These are phyloP conservation scores for Ariolimax columbianus DNA, from an alignment of 2,888 invertebrate species.

Conservation along the genomic window DNA sequence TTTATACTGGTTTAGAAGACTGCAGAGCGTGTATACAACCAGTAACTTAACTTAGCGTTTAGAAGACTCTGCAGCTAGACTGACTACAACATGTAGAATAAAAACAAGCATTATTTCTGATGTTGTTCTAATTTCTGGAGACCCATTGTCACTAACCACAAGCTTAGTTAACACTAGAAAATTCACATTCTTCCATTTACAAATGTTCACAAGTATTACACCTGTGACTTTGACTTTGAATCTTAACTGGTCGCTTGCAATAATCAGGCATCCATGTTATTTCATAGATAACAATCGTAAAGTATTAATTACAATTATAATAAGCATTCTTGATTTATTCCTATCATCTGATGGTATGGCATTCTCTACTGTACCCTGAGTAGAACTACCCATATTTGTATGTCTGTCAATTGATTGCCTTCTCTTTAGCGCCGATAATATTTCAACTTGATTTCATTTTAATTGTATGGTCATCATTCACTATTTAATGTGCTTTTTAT, in stretches of 20 bases:
- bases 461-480: conserved; percentile 38
- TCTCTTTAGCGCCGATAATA: not conserved
- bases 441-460: not conserved
- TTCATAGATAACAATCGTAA: not conserved
- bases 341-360: not conserved
- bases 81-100: too few species aligned
- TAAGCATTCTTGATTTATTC: not conserved
- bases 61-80: too few species aligned
- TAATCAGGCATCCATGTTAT: not conserved
- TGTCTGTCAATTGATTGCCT: too few species aligned
- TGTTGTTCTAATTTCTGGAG: not conserved
- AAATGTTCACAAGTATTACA: too few species aligned
- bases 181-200: too few species aligned
- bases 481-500: conserved; percentile 9
- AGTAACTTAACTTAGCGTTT: too few species aligned
- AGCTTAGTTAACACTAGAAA: too few species aligned
- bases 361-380: not conserved
- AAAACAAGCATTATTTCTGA: not conserved
- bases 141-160: not conserved
- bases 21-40: too few species aligned
- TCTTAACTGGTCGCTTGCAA: not conserved
- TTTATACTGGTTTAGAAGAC: too few species aligned
- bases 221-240: too few species aligned
- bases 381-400: not conserved
- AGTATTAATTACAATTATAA: not conserved